These are phyloP conservation scores for Nilaparvata lugens DNA, from an alignment of 1,140 invertebrate genomes.

Conservation along the genomic window DNA sequence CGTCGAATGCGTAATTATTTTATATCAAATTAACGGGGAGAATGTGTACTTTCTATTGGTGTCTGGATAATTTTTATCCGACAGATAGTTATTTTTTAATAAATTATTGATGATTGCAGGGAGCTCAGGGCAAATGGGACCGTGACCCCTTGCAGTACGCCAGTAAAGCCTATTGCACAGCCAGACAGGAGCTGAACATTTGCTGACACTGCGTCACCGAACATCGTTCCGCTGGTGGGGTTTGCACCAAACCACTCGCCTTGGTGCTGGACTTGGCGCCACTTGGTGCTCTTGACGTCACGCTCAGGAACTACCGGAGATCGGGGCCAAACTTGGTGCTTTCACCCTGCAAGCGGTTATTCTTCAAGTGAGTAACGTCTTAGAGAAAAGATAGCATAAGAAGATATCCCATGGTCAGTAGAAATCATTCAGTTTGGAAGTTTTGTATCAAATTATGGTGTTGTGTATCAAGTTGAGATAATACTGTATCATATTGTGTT, in stretches of 20 bases:
- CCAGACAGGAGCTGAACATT: conserved; percentile 89
- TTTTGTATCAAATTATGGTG: no score
- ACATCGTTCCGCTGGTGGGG: conserved; percentile 86
- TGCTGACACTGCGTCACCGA: conserved; percentile 78
- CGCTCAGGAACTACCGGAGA: conserved; percentile 71
- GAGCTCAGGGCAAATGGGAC: conserved; percentile 81
- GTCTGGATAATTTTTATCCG: no score
- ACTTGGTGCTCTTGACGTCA: conserved; percentile 74
- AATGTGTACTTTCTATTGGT: no score
- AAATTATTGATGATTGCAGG: no score
- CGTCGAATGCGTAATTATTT: no score
- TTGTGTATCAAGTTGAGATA: no score
- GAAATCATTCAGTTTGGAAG: no score
- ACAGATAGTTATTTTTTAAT: no score
- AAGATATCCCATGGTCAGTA: no score
- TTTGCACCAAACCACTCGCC: conserved; percentile 77
- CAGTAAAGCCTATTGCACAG: conserved; percentile 90
- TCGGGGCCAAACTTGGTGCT: conserved; percentile 66
- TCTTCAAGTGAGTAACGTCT: conserved; percentile 63
- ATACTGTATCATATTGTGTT: no score
- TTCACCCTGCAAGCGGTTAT: conserved; percentile 77
- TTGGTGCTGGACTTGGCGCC: conserved; percentile 89
- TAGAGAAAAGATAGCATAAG: no score
- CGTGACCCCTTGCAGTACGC: conserved; percentile 82
- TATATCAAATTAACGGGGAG: no score